Evolutionary conservation across 1,140 invertebrate genomes (phyloP), one percentile per base, ranked within the genome.

Genomic region (Drosophila mayri): DNA sequence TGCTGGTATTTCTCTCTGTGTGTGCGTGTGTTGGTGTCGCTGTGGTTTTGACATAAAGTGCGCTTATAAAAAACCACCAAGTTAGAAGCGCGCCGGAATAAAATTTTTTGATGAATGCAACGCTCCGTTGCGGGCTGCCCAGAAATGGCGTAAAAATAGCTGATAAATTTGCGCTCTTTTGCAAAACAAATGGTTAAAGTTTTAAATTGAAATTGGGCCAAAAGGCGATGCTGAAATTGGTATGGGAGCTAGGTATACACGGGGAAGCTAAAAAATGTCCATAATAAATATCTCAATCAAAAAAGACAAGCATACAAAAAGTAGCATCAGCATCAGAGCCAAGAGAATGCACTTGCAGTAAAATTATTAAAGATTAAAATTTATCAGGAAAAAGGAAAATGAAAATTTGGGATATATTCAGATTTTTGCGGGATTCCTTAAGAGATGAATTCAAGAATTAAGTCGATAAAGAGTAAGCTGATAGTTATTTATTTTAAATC

Each of bases 1-100:
- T 6, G 44, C 70, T 74, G 57, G 62, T 65, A 63, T 50, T 50
- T 37, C 32, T 35, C 14, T 47, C 25, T 55, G 16, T 35, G 35
- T 38, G n/a, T 25, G 57, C 16, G 20, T 41, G 49, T 50, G 68
- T 67, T 79, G 76, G 76, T 82, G 82, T 77, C 71, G 65, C 75
- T 87, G 84, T 88, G 85, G 85, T 88, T 88, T 88, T 88, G 85
- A 88, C 85, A 88, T 88, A 90, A 88, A 88, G 85, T 90, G 85
- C 71, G 78, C 85, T 90, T 90, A 90, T 87, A 87, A 87, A 87
- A 87, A 88, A 87, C 76, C 85, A 40, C 71, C 84, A 90, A 87
- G 85, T 87, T 90, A 87, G 84, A 74, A 74, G 32, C 68, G 85
- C 80, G 85, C 54, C 66, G 62, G 71, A 80, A 88, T 79, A 79